Percentiles rank a stretch among this genome's conserved stretches.
phyloP scores from a whole-genome alignment of 2,888 invertebrate species.

The Coleophora flavipennella region DNA sequence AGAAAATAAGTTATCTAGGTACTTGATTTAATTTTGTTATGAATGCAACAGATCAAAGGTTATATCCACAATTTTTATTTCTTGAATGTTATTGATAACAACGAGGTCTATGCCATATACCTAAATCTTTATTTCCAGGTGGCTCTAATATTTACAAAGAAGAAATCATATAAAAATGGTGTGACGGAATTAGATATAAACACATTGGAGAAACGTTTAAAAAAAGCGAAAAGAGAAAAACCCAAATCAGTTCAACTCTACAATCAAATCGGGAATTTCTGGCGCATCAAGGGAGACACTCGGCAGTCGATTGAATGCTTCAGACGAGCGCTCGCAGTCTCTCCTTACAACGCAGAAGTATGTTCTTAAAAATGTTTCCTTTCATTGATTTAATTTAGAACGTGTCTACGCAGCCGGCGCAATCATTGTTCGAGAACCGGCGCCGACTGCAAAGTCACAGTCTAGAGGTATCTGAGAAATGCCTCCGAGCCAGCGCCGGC shows the following conservation, averaged over 20 bases:
- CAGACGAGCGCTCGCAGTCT: slow-evolving; percentile 85
- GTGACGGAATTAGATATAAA: slow-evolving; percentile 82
- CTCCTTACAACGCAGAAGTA: slow-evolving; percentile 89
- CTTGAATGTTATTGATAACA: too few species aligned
- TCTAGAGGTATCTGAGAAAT: too few species aligned
- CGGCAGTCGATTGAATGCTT: slow-evolving; percentile 92
- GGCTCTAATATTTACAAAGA: slow-evolving; percentile 82
- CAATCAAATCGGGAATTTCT: slow-evolving; percentile 93
- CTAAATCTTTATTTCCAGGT: slow-evolving; percentile 53
- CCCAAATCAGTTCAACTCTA: slow-evolving; percentile 88
- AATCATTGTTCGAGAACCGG: too few species aligned
- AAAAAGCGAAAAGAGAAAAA: slow-evolving; percentile 86
- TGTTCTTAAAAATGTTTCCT: slow-evolving; percentile 15
- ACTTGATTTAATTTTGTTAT: too few species aligned
- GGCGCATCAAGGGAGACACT: slow-evolving; percentile 91
- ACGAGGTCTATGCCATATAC: too few species aligned
- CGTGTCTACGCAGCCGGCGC: too few species aligned
- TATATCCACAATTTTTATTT: too few species aligned
- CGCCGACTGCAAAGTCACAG: too few species aligned
- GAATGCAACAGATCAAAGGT: too few species aligned
- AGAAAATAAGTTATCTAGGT: too few species aligned
- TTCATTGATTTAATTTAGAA: too few species aligned
- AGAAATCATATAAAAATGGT: slow-evolving; percentile 72
- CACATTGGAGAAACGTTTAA: slow-evolving; percentile 80
- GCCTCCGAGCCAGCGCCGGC: too few species aligned